A percentile compares a stretch with the other conserved stretches of the same genome.
phyloP scores from a whole-genome alignment of 2,797 vertebrate genomes.

The Myiothlypis coronata region DNA sequence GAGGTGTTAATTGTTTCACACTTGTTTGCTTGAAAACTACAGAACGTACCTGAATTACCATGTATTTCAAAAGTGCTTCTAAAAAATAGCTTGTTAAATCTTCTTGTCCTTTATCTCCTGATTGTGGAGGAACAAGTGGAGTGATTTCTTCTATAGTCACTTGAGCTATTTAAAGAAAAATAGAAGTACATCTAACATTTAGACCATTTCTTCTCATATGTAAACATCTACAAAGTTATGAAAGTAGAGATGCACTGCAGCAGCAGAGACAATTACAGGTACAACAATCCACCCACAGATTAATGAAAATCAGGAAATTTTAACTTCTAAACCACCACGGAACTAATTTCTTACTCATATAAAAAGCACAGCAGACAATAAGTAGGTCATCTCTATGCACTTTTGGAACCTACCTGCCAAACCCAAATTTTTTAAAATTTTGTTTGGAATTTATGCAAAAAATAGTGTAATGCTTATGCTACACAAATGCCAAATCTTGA shows the following conservation, averaged over 20 bases:
- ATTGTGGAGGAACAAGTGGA: slow-evolving; percentile 94
- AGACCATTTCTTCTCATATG: neutral
- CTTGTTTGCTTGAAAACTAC: neutral
- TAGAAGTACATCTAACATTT: neutral
- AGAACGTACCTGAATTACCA: slow-evolving; percentile 96
- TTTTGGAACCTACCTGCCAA: neutral
- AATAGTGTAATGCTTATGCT: neutral
- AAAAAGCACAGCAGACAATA: neutral
- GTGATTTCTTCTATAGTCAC: slow-evolving; percentile 97
- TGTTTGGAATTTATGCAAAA: neutral
- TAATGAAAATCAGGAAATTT: neutral
- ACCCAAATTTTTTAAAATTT: neutral
- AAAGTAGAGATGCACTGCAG: neutral
- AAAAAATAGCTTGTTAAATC: slow-evolving; percentile 97
- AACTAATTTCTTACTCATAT: neutral
- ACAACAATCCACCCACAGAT: neutral
- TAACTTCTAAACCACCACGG: neutral
- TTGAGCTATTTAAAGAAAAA: slow-evolving; percentile 80
- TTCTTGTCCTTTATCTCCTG: slow-evolving; percentile 98
- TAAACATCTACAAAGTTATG: neutral
- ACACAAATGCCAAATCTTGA: neutral
- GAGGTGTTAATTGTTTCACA: neutral
- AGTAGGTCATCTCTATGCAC: neutral
- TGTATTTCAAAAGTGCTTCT: slow-evolving; percentile 97
- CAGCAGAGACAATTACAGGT: neutral